Conservation (phyloP, 2,113 vertebrate genomes). For the Oryzias melastigma region DNA sequence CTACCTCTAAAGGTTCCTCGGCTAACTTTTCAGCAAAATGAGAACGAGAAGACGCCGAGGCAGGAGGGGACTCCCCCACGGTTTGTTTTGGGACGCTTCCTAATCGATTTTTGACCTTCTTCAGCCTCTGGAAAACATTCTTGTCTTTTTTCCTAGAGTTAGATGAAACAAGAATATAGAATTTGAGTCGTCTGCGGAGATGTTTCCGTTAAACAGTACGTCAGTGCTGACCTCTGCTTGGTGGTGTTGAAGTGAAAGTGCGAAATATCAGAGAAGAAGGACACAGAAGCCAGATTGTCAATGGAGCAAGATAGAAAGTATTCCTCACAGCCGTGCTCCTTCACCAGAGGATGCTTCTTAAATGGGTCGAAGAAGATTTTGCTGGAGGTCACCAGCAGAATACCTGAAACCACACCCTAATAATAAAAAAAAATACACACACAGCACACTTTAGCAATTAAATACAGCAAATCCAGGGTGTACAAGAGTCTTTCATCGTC, state of each 20-base stretch:
- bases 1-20: conserved; percentile 31
- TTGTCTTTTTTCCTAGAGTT: conserved; percentile 65
- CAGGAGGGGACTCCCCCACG: conserved; percentile 14
- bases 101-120: conserved; percentile 25
- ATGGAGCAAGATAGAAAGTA: conserved; percentile 78
- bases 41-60: conserved; percentile 28
- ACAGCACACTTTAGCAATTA: not conserved
- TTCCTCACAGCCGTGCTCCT: conserved; percentile 80
- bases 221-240: conserved; percentile 69
- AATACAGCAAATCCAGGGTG: not conserved
- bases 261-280: conserved; percentile 78
- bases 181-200: not conserved
- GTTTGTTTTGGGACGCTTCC: conserved; percentile 16
- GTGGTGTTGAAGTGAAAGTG: conserved; percentile 73
- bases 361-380: conserved; percentile 83
- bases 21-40: conserved; percentile 32
- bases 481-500: not conserved
- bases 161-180: not conserved
- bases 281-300: conserved; percentile 72
- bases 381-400: conserved; percentile 77
- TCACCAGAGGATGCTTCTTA: conserved; percentile 78
- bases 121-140: conserved; percentile 63
- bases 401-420: conserved; percentile 80
- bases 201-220: not conserved
- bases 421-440: not conserved